phyloP scores from a whole-genome alignment of 2,113 vertebrate species.

The Otolemur garnettii region DNA sequence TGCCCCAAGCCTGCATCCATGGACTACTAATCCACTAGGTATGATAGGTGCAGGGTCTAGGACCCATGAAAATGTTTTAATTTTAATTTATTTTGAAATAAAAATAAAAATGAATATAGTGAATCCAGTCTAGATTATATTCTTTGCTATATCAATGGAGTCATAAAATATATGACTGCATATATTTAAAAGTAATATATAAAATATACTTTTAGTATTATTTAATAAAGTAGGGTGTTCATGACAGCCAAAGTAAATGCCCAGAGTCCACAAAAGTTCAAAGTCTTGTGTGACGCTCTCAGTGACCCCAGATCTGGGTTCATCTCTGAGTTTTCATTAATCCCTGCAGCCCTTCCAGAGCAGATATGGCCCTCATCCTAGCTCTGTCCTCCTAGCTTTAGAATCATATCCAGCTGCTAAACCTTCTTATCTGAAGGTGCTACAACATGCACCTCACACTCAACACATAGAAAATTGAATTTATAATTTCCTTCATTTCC shows the following conservation, averaged over 20 bases:
- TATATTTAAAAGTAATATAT: neutral
- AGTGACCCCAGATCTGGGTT: neutral
- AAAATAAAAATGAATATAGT: neutral
- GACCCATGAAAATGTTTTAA: neutral
- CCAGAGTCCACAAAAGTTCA: neutral
- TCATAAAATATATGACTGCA: neutral
- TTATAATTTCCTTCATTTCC: neutral
- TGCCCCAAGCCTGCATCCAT: neutral
- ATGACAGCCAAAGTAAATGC: too few relatives aligned
- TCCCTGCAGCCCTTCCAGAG: neutral
- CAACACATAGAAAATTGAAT: neutral
- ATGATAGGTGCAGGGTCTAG: neutral
- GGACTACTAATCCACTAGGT: neutral
- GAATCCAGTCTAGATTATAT: slow-evolving; percentile 23
- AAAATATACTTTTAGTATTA: too few relatives aligned
- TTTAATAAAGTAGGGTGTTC: too few relatives aligned
- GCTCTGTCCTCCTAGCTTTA: neutral
- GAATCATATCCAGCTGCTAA: neutral
- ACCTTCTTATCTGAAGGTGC: neutral
- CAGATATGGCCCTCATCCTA: neutral
- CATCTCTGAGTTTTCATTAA: neutral
- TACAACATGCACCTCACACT: neutral
- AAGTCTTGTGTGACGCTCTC: neutral
- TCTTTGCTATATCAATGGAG: slow-evolving; percentile 10
- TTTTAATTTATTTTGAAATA: slow-evolving; percentile 42